These are phyloP conservation scores for Chionodraco myersi DNA, from an alignment of 2,113 vertebrate genomes.

Conservation along the genomic window DNA sequence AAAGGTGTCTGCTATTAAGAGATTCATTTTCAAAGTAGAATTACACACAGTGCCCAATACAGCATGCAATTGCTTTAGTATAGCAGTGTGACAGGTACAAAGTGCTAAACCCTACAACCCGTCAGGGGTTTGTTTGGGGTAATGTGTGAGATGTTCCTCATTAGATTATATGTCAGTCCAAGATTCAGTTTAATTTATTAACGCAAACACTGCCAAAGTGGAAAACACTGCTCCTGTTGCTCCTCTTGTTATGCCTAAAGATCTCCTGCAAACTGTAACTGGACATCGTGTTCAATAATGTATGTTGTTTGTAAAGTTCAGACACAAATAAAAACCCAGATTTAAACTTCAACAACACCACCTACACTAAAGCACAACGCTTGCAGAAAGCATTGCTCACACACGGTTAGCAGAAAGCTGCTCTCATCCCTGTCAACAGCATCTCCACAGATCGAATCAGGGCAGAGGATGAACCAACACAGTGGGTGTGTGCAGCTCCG, in stretches of 20 bases:
- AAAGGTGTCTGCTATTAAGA: background rate
- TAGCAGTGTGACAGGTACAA: too few species aligned
- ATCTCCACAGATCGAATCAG: conserved; percentile 8
- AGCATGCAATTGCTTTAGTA: background rate
- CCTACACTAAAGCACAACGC: conserved; percentile 42
- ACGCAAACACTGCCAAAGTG: too few species aligned
- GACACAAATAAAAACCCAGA: conserved; percentile 23
- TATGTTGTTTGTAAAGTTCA: background rate
- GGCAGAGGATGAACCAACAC: conserved; percentile 11
- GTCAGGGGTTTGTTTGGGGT: too few species aligned
- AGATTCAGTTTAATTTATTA: too few species aligned
- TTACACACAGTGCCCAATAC: background rate
- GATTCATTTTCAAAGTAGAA: background rate
- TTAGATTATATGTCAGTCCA: too few species aligned
- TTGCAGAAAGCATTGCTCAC: conserved; percentile 24
- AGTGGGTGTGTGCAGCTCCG: background rate
- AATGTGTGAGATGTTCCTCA: too few species aligned
- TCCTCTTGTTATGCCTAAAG: too few species aligned
- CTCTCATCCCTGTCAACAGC: conserved; percentile 35
- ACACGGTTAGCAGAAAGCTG: conserved; percentile 12
- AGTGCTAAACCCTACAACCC: too few species aligned
- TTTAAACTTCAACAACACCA: conserved; percentile 33
- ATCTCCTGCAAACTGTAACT: too few species aligned
- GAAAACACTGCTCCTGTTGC: too few species aligned
- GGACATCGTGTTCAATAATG: too few species aligned